Evolutionary conservation across 1,140 invertebrate genomes (phyloP).

Genomic region (Pemphigus obesinymphae): DNA sequence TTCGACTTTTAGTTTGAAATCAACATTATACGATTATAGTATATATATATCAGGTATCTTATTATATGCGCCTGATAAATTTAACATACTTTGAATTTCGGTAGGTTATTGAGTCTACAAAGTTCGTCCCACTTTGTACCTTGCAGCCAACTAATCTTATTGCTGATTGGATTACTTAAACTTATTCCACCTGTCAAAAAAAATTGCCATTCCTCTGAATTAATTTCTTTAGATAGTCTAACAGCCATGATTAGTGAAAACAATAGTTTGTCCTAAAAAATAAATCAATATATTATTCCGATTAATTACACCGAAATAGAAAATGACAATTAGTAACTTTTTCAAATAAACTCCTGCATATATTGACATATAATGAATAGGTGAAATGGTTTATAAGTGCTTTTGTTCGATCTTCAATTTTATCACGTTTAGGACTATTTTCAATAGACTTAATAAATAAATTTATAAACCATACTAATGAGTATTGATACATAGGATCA

Average conservation of each 20-base stretch:
- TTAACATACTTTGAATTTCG: conserved; percentile 54
- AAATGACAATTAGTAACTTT: conserved; percentile 56
- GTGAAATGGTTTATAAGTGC: conserved; percentile 80
- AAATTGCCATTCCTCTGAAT: conserved; percentile 77
- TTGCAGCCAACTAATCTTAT: conserved; percentile 69
- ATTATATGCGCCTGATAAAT: too few species aligned
- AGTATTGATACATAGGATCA: conserved; percentile 95
- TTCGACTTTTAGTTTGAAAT: too few species aligned
- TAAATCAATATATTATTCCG: neutral
- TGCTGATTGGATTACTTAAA: conserved; percentile 69
- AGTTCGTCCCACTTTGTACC: conserved; percentile 79
- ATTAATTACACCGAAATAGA: too few species aligned
- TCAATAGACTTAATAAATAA: conserved; percentile 72
- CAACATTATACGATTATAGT: too few species aligned
- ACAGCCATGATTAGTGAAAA: conserved; percentile 83
- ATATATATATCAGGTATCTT: too few species aligned
- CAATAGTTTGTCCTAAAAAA: conserved; percentile 72
- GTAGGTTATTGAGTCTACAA: conserved; percentile 61
- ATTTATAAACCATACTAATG: conserved; percentile 84
- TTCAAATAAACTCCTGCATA: conserved; percentile 91
- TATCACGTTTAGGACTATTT: conserved; percentile 64
- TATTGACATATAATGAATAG: conserved; percentile 80
- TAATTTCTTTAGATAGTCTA: conserved; percentile 66
- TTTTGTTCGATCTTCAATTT: conserved; percentile 61
- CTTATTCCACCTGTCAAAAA: conserved; percentile 83